A percentile compares a stretch with the other conserved stretches of the same genome.
These are phyloP conservation scores for Danio aesculapii DNA, from an alignment of 2,797 vertebrate species.

Conservation along the genomic window DNA sequence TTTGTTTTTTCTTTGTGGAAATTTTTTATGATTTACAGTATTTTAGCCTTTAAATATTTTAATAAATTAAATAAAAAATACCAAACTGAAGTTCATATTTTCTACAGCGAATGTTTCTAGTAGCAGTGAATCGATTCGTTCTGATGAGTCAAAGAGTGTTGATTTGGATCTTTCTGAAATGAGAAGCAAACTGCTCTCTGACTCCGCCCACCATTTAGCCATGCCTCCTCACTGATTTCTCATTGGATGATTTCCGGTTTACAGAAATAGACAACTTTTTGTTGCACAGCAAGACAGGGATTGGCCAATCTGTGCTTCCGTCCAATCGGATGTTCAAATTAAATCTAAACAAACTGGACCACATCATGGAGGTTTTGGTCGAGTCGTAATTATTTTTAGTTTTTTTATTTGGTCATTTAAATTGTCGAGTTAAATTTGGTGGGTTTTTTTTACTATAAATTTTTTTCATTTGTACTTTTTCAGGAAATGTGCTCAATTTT, in stretches of 20 bases:
- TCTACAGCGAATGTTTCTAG: not conserved
- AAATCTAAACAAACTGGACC: slow-evolving; percentile 47
- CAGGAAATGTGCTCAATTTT: not conserved
- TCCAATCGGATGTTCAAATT: slow-evolving; percentile 83
- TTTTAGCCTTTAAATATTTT: slow-evolving; percentile 37
- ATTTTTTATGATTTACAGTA: slow-evolving; percentile 4
- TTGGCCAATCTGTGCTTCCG: slow-evolving; percentile 76
- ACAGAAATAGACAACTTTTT: slow-evolving; percentile 92
- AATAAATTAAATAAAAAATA: no score
- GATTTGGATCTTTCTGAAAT: not conserved
- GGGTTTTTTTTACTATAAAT: not conserved
- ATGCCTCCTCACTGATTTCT: slow-evolving; percentile 79
- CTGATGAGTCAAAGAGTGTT: no score
- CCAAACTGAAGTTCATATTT: slow-evolving; percentile 63
- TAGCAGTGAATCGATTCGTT: not conserved
- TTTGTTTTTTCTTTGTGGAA: not conserved
- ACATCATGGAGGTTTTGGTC: slow-evolving; percentile 94
- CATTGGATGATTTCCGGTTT: slow-evolving; percentile 90
- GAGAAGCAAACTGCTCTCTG: not conserved
- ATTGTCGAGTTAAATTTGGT: not conserved
- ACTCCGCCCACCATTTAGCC: slow-evolving; percentile 61
- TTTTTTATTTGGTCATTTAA: not conserved
- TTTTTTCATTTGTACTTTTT: not conserved
- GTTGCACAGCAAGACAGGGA: slow-evolving; percentile 80
- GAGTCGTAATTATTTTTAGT: no score